phyloP scores from a whole-genome alignment of 2,797 vertebrate species.

The Cottoperca gobio region DNA sequence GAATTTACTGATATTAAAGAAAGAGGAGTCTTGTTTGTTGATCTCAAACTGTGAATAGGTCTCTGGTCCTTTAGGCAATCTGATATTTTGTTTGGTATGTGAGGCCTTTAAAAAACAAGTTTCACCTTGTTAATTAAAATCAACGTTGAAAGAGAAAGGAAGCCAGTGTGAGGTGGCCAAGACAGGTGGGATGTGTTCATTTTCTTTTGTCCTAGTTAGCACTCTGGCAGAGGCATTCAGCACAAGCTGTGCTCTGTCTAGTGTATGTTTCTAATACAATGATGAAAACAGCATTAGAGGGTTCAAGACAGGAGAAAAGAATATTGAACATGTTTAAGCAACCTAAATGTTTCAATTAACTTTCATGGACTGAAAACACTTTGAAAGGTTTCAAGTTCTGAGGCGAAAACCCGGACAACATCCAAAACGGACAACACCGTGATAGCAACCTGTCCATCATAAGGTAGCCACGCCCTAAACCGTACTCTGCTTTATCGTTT shows the following conservation, averaged over 20 bases:
- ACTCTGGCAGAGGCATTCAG: conserved; percentile 21
- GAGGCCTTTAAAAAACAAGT: conserved; percentile 26
- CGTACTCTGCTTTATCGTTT: too few species aligned
- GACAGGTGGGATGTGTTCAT: conserved; percentile 52
- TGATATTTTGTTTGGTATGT: conserved; percentile 20
- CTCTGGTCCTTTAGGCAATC: not conserved
- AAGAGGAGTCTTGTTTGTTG: conserved; percentile 33
- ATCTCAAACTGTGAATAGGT: conserved; percentile 10
- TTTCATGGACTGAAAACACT: too few species aligned
- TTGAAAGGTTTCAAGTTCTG: too few species aligned
- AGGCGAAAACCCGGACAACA: too few species aligned
- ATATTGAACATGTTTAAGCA: not conserved
- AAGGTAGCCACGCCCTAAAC: too few species aligned
- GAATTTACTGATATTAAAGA: conserved; percentile 24
- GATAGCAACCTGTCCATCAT: too few species aligned
- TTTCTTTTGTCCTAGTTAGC: conserved; percentile 43
- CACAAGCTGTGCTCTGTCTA: conserved; percentile 36
- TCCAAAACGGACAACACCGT: too few species aligned
- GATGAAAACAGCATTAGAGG: conserved; percentile 6
- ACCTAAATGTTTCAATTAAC: too few species aligned
- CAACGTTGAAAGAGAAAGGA: conserved; percentile 1
- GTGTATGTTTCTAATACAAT: conserved; percentile 19
- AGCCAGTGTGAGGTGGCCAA: conserved; percentile 13
- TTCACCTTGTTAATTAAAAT: conserved; percentile 36
- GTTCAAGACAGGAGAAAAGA: not conserved